These are phyloP conservation scores for Lasiommata megera DNA, from an alignment of 2,888 invertebrate species.

Conservation along the genomic window DNA sequence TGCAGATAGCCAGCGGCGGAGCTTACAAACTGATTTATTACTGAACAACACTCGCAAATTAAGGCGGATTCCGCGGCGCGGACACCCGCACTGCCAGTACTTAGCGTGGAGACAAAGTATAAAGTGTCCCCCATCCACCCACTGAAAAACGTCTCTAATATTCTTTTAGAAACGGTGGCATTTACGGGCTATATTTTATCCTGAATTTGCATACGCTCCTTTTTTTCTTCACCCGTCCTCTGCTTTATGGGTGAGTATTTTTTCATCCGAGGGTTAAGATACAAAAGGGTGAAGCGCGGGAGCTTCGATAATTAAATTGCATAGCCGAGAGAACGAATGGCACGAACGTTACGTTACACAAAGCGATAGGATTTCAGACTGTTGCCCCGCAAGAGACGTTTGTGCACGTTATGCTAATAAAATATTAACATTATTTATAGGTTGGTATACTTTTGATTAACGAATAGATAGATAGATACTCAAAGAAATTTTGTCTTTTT, in stretches of 20 bases:
- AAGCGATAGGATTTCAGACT: constrained; percentile 16
- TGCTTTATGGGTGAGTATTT: constrained; percentile 81
- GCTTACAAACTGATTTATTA: constrained; percentile 66
- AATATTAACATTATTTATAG: neutral
- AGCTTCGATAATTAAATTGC: constrained; percentile 80
- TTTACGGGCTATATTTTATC: constrained; percentile 83
- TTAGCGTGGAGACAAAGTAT: constrained; percentile 80
- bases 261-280: constrained; percentile 80
- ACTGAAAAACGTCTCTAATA: constrained; percentile 83
- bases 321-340: constrained; percentile 33
- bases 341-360: constrained; percentile 15
- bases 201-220: constrained; percentile 83
- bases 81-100: constrained; percentile 73
- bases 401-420: neutral
- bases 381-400: neutral
- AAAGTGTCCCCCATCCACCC: constrained; percentile 77
- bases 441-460: too few species aligned
- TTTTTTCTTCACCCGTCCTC: constrained; percentile 80
- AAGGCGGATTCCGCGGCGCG: constrained; percentile 68
- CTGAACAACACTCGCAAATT: constrained; percentile 75
- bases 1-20: constrained; percentile 27
- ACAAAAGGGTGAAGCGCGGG: constrained; percentile 81
- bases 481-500: neutral
- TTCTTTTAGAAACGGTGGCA: constrained; percentile 83
- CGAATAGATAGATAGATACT: too few species aligned